A percentile compares a stretch with the other conserved stretches of the same genome.
Evolutionary conservation across 1,140 invertebrate species (phyloP).

Genomic region (Diabrotica undecimpunctata): DNA sequence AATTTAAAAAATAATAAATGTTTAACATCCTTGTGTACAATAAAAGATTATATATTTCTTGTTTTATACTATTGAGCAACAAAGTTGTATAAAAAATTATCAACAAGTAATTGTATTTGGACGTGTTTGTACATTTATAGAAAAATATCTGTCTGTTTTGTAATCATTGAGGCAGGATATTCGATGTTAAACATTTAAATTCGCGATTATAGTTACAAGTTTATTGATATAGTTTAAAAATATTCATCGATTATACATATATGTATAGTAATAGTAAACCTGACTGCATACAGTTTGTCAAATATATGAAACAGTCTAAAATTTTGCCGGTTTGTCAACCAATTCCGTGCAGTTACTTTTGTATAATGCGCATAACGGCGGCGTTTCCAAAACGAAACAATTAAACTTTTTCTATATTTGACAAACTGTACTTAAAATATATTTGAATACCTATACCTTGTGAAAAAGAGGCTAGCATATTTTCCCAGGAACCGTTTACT

Average conservation of each 20-base stretch:
- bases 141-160: slow-evolving; percentile 36
- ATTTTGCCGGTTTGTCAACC: too few relatives aligned
- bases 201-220: slow-evolving; percentile 20
- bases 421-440: too few relatives aligned
- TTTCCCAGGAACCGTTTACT: too few relatives aligned
- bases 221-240: slow-evolving; percentile 10
- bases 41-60: slow-evolving; percentile 24
- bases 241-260: background rate
- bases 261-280: too few relatives aligned
- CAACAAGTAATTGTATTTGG: slow-evolving; percentile 24
- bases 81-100: slow-evolving; percentile 31
- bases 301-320: too few relatives aligned
- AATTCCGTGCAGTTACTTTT: too few relatives aligned
- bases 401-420: too few relatives aligned
- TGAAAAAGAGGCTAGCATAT: too few relatives aligned
- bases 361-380: too few relatives aligned
- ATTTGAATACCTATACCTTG: too few relatives aligned
- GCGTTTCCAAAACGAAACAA: too few relatives aligned
- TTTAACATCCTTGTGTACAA: slow-evolving; percentile 36
- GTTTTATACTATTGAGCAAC: slow-evolving; percentile 37
- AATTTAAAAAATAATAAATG: slow-evolving; percentile 38
- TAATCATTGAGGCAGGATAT: slow-evolving; percentile 25
- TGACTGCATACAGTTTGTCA: too few relatives aligned
- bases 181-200: slow-evolving; percentile 45
- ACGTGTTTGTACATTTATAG: slow-evolving; percentile 33